phyloP scores from a whole-genome alignment of 53 echinoderm and acorn worm genomes.

The Stichopus horrens region DNA sequence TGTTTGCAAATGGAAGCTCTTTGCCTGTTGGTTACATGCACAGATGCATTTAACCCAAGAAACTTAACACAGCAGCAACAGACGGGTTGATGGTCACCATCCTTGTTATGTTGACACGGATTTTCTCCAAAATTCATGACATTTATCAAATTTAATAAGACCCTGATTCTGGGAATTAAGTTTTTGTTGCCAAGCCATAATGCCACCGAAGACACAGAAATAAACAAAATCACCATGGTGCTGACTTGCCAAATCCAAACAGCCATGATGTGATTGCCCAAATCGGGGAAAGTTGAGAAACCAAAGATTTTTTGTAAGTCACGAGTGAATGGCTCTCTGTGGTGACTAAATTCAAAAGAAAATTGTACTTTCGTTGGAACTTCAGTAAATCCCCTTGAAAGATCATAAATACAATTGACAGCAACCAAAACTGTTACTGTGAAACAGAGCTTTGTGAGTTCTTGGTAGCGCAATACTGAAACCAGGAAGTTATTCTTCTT shows the following conservation, averaged over 20 bases:
- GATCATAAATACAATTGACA: background rate
- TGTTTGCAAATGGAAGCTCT: background rate
- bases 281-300: no score
- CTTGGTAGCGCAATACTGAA: background rate
- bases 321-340: no score
- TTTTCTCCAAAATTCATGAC: no score
- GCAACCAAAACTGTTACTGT: background rate
- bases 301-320: no score
- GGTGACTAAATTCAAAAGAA: background rate
- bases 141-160: no score
- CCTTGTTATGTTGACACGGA: background rate
- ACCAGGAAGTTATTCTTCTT: background rate
- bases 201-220: no score
- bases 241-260: no score
- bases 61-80: background rate
- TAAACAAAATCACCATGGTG: no score
- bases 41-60: background rate
- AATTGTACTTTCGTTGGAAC: background rate
- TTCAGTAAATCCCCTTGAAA: background rate
- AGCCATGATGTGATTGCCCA: no score
- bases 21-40: background rate
- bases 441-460: background rate
- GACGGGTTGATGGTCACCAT: background rate
- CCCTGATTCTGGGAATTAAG: no score
- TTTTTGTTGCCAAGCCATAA: no score